Conservation (phyloP, 2,797 vertebrate genomes). For the Mycteria americana region DNA sequence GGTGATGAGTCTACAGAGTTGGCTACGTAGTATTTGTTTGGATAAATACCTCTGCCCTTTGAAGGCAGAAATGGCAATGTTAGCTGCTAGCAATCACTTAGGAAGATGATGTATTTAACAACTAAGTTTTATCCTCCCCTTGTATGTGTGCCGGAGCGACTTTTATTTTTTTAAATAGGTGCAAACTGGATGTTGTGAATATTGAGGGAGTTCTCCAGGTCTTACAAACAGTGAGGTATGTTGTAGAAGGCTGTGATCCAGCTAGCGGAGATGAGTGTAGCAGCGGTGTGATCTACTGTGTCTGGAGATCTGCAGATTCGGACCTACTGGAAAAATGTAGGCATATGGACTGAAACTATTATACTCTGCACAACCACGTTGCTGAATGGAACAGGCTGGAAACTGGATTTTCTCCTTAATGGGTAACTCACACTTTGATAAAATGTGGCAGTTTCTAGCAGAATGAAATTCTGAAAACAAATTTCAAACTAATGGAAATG, state of each 20-base stretch:
- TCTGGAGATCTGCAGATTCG: not conserved
- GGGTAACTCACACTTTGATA: not conserved
- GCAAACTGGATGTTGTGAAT: not conserved
- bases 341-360: not conserved
- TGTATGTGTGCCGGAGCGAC: not conserved
- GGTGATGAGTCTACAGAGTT: not conserved
- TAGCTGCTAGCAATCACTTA: not conserved
- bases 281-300: not conserved
- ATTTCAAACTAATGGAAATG: not conserved
- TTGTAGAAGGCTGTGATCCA: not conserved
- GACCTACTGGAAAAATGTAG: not conserved
- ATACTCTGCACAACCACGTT: not conserved
- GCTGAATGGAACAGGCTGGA: not conserved
- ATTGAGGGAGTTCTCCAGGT: not conserved
- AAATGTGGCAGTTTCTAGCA: not conserved
- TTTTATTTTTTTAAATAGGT: not conserved
- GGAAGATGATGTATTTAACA: not conserved
- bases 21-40: rapidly evolving
- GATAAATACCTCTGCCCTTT: not conserved
- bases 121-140: not conserved
- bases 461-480: not conserved
- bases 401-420: not conserved
- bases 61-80: not conserved
- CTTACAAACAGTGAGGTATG: not conserved
- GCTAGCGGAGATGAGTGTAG: not conserved